Conservation (phyloP, 1,140 invertebrate species). For the Leptinotarsa lineolata region DNA sequence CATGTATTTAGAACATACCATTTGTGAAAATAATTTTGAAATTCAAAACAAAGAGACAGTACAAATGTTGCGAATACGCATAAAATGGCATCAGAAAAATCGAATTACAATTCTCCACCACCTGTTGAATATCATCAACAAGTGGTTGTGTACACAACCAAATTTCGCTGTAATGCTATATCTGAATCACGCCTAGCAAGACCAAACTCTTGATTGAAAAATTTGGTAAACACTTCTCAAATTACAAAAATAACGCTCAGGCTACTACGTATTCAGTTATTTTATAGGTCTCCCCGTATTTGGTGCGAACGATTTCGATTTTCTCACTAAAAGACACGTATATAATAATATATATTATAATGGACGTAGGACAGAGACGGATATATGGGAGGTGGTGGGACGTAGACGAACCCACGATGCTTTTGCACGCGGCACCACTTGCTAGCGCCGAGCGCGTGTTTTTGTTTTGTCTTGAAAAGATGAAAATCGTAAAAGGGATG, state of each 20-base stretch:
- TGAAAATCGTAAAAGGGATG: neutral
- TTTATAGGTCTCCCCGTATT: conserved; percentile 12
- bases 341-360: conserved; percentile 20
- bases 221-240: neutral
- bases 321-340: conserved; percentile 17
- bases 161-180: neutral
- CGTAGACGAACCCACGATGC: conserved; percentile 1
- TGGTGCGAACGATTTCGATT: conserved; percentile 16
- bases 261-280: conserved; percentile 17
- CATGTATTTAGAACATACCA: too few species aligned
- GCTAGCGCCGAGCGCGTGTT: neutral
- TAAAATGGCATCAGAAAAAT: too few species aligned
- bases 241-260: conserved; percentile 6
- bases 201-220: neutral
- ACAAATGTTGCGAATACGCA: too few species aligned
- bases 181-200: neutral
- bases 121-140: conserved; percentile 48
- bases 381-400: conserved; percentile 3
- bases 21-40: too few species aligned
- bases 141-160: conserved; percentile 35
- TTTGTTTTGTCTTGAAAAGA: conserved; percentile 2
- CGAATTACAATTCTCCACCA: conserved; percentile 24
- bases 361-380: neutral
- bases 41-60: too few species aligned
- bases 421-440: conserved; percentile 7